Conservation (phyloP, 92 coral and sea anemone genomes). For the Scolanthus callimorphus region DNA sequence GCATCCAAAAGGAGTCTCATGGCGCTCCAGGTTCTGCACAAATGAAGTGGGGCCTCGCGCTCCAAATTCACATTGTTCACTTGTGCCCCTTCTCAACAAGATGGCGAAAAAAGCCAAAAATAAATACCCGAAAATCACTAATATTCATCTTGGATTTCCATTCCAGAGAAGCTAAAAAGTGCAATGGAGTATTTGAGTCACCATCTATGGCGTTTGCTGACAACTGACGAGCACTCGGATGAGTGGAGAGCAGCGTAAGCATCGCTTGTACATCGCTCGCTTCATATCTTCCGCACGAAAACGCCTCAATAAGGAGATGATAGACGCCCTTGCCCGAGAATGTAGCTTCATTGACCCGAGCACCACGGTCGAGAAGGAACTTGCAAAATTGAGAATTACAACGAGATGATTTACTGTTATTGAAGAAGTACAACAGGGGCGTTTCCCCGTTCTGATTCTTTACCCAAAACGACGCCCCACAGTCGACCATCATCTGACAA, state of each 20-base stretch:
- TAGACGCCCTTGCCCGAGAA: conserved; percentile 6
- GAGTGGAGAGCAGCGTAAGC: no score
- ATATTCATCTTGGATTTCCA: no score
- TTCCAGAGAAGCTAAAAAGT: not conserved
- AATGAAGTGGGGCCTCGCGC: conserved; percentile 22
- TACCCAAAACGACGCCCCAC: not conserved
- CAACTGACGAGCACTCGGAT: no score
- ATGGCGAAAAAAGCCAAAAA: not conserved
- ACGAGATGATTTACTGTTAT: no score
- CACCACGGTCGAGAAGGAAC: not conserved
- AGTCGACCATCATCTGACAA: not conserved
- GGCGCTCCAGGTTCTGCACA: no score
- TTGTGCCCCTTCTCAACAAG: conserved; percentile 5
- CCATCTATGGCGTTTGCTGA: not conserved
- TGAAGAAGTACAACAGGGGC: not conserved
- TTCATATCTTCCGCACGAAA: no score
- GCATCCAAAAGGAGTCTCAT: no score
- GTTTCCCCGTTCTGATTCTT: not conserved
- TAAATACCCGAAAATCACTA: no score
- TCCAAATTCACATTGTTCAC: conserved; percentile 1
- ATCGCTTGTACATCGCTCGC: no score
- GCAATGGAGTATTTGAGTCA: not conserved
- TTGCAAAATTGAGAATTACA: conserved; percentile 5
- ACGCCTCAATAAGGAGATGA: conserved; percentile 10
- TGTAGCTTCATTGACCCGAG: not conserved